Conservation (phyloP, 2,888 invertebrate species). For the Sympetrum striolatum region DNA sequence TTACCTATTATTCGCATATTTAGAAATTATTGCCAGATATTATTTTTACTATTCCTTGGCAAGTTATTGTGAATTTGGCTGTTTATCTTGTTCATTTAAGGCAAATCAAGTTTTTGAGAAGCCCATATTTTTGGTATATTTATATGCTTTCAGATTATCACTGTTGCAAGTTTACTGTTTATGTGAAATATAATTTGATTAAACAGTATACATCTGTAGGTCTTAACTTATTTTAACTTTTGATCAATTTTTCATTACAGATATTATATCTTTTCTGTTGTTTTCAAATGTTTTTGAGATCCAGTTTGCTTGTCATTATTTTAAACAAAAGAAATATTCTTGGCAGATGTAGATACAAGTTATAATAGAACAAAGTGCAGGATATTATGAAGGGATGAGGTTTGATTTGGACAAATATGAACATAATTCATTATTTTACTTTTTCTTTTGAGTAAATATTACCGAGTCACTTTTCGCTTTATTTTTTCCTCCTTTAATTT, state of each 20-base stretch:
- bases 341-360: neutral
- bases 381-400: neutral
- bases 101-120: constrained; percentile 21
- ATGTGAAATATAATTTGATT: constrained; percentile 11
- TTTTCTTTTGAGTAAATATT: neutral
- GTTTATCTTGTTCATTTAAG: neutral
- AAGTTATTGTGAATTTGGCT: neutral
- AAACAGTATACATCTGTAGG: constrained; percentile 1
- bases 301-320: neutral
- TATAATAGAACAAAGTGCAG: neutral
- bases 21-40: constrained; percentile 7
- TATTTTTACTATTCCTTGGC: neutral
- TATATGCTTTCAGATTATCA: constrained; percentile 36
- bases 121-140: constrained; percentile 36
- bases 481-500: neutral
- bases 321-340: neutral
- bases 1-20: neutral
- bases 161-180: constrained; percentile 25
- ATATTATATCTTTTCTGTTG: neutral
- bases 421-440: neutral
- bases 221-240: constrained; percentile 40
- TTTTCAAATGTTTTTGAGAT: neutral
- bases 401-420: neutral
- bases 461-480: neutral
- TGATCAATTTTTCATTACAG: neutral